Conservation (phyloP, 92 coral and sea anemone species). For the Porites evermanni region DNA sequence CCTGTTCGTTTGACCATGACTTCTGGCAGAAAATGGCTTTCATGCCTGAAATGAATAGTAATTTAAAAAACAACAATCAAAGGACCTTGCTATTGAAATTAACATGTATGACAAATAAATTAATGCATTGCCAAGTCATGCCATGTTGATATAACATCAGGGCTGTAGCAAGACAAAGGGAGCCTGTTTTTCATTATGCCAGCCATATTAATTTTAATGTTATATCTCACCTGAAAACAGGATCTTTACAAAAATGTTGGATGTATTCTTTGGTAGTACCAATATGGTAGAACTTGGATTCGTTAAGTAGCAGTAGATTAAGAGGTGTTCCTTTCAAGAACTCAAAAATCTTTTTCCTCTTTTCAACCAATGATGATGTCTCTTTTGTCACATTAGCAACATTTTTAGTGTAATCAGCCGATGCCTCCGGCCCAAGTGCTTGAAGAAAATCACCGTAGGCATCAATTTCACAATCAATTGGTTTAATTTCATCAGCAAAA, state of each 20-base stretch:
- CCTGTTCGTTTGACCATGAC: conserved; percentile 71
- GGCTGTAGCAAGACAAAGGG: no score
- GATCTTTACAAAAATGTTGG: conserved; percentile 85
- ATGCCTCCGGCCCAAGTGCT: conserved; percentile 88
- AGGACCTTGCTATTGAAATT: not conserved
- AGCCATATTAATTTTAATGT: no score
- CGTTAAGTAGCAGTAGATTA: conserved; percentile 86
- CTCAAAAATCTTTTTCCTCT: conserved; percentile 82
- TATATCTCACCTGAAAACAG: conserved; percentile 80
- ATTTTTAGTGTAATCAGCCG: conserved; percentile 82
- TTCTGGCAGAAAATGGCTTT: conserved; percentile 69
- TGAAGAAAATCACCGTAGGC: conserved; percentile 97
- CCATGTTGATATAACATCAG: no score
- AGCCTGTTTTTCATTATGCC: no score
- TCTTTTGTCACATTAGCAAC: conserved; percentile 93
- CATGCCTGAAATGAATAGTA: conserved; percentile 60
- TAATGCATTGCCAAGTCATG: no score
- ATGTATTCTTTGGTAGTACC: conserved; percentile 90
- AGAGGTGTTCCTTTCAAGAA: conserved; percentile 90
- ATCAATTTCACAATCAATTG: conserved; percentile 92
- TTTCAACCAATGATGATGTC: conserved; percentile 77
- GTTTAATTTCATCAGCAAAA: conserved; percentile 55
- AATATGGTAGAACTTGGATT: conserved; percentile 94
- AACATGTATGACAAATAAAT: no score
- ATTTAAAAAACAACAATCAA: not conserved